Percentiles rank a stretch among this genome's conserved stretches.
phyloP scores from a whole-genome alignment of 2,113 vertebrate genomes.

The Symphodus melops region DNA sequence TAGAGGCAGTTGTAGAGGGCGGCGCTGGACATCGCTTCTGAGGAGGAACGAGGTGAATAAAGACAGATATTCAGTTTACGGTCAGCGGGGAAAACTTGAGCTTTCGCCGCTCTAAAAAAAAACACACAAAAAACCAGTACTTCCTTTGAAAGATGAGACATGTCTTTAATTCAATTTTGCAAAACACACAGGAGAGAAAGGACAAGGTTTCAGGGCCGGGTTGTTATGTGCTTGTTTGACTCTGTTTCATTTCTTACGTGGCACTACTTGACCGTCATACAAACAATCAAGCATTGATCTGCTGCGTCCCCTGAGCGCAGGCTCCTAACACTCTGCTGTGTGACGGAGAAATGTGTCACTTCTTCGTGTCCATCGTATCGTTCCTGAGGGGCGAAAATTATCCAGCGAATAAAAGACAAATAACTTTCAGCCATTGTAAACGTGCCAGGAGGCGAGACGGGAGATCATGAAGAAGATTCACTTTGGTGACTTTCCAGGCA shows the following conservation, averaged over 20 bases:
- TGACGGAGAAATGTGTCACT: not conserved
- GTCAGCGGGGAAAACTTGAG: too few species aligned
- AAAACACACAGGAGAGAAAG: not conserved
- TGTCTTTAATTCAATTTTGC: not conserved
- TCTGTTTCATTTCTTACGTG: too few species aligned
- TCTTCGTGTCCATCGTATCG: not conserved
- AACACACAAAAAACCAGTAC: too few species aligned
- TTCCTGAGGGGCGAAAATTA: not conserved
- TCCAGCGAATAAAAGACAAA: not conserved
- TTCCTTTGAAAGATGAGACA: not conserved
- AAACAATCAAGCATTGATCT: too few species aligned
- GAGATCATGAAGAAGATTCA: too few species aligned
- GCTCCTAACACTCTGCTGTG: too few species aligned
- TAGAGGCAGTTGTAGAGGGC: slow-evolving; percentile 88
- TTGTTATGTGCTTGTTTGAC: too few species aligned
- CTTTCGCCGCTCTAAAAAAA: too few species aligned
- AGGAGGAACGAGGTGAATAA: slow-evolving; percentile 18
- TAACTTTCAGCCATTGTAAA: not conserved
- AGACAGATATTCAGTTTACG: too few species aligned
- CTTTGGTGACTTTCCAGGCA: too few species aligned
- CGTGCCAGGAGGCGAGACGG: not conserved
- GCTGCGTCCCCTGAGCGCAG: too few species aligned
- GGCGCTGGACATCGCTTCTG: slow-evolving; percentile 89
- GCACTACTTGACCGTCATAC: too few species aligned
- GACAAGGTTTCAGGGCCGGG: not conserved